Percentiles rank a stretch among this genome's conserved stretches.
Evolutionary conservation across 2,113 vertebrate species (phyloP).

Genomic region (Anarrhichthys ocellatus): DNA sequence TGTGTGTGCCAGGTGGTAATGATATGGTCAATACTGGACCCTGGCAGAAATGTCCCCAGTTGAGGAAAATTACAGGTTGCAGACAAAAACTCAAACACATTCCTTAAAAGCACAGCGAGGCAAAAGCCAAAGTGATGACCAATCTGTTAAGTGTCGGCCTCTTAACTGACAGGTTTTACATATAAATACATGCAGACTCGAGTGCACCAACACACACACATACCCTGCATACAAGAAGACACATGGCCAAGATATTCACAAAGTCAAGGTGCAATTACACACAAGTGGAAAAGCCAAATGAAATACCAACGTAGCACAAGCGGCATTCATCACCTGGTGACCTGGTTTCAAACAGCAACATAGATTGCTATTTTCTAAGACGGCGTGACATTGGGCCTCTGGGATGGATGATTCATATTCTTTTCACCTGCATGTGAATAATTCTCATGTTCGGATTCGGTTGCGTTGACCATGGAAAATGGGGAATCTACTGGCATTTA

Average conservation of each 20-base stretch:
- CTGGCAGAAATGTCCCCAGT: background rate
- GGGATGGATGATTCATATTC: background rate
- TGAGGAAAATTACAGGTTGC: conserved; percentile 28
- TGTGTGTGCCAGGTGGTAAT: background rate
- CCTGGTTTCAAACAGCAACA: background rate
- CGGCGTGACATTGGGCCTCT: background rate
- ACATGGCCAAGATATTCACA: background rate
- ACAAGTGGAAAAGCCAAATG: background rate
- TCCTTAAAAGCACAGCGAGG: background rate
- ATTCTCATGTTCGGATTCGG: background rate
- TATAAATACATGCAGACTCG: background rate
- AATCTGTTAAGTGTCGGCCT: background rate
- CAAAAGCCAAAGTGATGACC: background rate
- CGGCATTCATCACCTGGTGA: background rate
- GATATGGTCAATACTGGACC: background rate
- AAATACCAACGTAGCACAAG: background rate
- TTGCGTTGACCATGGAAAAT: too few species aligned
- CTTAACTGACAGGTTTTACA: background rate
- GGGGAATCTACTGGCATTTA: too few species aligned
- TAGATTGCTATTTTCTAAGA: background rate
- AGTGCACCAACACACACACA: background rate
- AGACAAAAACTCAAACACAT: background rate
- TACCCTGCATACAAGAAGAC: background rate
- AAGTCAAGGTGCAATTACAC: background rate
- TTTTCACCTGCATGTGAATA: background rate